These are phyloP conservation scores for Drosophila percnosoma DNA, from an alignment of 2,888 invertebrate species.

Conservation along the genomic window DNA sequence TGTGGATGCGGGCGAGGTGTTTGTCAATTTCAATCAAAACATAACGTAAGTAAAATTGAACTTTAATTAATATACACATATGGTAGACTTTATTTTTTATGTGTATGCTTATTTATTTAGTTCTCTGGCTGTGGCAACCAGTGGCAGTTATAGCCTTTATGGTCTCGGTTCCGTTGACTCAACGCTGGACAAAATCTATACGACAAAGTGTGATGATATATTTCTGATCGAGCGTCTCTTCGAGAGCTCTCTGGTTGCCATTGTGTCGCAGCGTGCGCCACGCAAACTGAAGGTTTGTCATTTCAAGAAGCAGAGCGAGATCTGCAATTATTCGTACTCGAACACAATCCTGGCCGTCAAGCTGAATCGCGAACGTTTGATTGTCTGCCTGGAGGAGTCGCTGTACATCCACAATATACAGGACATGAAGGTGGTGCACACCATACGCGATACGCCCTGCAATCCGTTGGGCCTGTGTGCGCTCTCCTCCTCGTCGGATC, in stretches of 20 bases:
- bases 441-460: conserved; percentile 98
- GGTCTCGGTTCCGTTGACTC: conserved; percentile 92
- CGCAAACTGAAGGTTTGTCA: conserved; percentile 93
- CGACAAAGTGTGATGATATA: conserved; percentile 93
- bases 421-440: conserved; percentile 99
- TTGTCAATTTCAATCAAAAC: conserved; percentile 99
- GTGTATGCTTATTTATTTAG: conserved; percentile 76
- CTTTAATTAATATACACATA: neutral
- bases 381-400: conserved; percentile 98
- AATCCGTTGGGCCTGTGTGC: conserved; percentile 97
- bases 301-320: conserved; percentile 98
- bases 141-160: conserved; percentile 95
- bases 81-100: neutral
- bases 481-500: conserved; percentile 94
- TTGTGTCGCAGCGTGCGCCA: conserved; percentile 96
- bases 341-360: conserved; percentile 98
- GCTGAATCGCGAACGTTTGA: conserved; percentile 96
- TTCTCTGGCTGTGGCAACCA: conserved; percentile 96
- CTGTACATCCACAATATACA: conserved; percentile 99
- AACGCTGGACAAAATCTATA: conserved; percentile 94
- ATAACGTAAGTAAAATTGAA: conserved; percentile 93
- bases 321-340: conserved; percentile 97
- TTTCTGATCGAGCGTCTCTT: conserved; percentile 98
- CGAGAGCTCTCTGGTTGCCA: conserved; percentile 97
- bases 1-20: conserved; percentile 91